phyloP scores from a whole-genome alignment of 2,888 invertebrate genomes.

The Cynaeus angustus region DNA sequence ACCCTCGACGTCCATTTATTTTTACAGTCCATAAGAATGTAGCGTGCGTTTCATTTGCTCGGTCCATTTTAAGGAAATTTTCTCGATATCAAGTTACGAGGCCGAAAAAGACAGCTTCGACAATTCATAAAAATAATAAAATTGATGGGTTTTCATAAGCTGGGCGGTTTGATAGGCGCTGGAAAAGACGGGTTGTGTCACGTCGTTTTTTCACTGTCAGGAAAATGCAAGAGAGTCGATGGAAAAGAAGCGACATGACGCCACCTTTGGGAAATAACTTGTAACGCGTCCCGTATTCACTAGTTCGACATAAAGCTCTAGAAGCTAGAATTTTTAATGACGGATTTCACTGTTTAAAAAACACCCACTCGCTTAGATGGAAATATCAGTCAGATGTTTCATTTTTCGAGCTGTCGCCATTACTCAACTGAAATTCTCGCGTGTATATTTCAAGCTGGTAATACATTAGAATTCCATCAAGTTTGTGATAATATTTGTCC shows the following conservation, averaged over 20 bases:
- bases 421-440: background rate
- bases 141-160: constrained; percentile 50
- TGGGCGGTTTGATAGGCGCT: constrained; percentile 45
- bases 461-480: constrained; percentile 21
- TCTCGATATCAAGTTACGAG: constrained; percentile 33
- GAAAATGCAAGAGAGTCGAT: constrained; percentile 34
- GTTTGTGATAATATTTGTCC: constrained; percentile 3
- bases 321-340: background rate
- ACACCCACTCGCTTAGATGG: background rate
- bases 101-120: constrained; percentile 41
- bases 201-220: constrained; percentile 49
- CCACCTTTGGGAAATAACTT: constrained; percentile 48
- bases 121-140: constrained; percentile 49
- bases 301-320: constrained; percentile 1
- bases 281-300: constrained; percentile 41
- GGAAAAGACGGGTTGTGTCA: constrained; percentile 46
- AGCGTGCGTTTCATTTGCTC: constrained; percentile 23
- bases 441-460: constrained; percentile 5
- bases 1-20: constrained; percentile 11
- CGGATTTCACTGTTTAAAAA: no score
- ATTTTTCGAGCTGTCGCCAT: constrained; percentile 32
- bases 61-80: constrained; percentile 32
- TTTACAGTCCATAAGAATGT: constrained; percentile 22
- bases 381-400: background rate
- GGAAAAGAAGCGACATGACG: constrained; percentile 33